These are phyloP conservation scores for Paguma larvata DNA, from an alignment of 2,797 vertebrate species.

Conservation along the genomic window DNA sequence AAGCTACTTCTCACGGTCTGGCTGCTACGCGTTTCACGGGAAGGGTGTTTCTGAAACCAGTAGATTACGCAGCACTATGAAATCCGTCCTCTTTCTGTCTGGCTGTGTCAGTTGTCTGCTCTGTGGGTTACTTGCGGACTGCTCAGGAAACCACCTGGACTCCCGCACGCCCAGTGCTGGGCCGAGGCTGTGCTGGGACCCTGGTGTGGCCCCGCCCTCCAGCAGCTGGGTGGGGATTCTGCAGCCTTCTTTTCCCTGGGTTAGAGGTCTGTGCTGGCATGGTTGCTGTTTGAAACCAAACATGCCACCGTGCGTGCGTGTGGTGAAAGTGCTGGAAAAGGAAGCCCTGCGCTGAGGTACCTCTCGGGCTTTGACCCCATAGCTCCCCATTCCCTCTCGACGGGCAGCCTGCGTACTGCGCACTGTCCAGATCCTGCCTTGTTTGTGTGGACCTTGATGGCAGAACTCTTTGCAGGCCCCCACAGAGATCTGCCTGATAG, in stretches of 20 bases:
- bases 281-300: slow-evolving; percentile 48
- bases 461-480: background rate
- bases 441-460: background rate
- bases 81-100: background rate
- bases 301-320: background rate
- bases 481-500: background rate
- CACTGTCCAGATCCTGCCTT: background rate
- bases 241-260: background rate
- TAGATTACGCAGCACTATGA: background rate
- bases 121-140: background rate
- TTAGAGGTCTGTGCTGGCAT: background rate
- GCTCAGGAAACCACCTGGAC: background rate
- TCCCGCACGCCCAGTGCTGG: background rate
- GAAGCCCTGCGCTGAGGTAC: background rate
- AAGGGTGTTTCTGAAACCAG: background rate
- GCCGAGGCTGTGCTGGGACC: background rate
- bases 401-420: background rate
- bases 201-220: background rate
- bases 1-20: background rate
- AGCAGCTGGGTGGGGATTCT: background rate
- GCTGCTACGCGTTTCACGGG: background rate
- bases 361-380: background rate
- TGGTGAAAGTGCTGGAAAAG: background rate
- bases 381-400: too few species aligned
- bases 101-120: background rate